Percentiles rank a stretch among this genome's conserved stretches.
Conservation (phyloP, 1,140 invertebrate genomes). For the Formica exsecta region DNA sequence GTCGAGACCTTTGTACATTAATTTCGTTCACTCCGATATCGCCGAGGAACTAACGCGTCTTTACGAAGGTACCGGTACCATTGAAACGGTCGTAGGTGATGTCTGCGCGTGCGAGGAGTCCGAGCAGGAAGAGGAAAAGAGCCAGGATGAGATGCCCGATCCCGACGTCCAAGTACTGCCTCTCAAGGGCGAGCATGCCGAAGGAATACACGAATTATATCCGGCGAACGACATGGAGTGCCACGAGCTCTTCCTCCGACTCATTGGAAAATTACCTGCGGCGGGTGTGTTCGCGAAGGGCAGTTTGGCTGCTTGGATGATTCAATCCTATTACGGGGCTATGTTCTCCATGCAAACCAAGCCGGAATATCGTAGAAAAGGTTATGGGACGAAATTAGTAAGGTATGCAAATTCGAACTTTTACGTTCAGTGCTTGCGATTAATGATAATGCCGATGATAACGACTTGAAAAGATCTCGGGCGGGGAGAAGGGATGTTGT, state of each 20-base stretch:
- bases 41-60: conserved; percentile 90
- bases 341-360: conserved; percentile 97
- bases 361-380: conserved; percentile 93
- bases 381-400: conserved; percentile 86
- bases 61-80: conserved; percentile 89
- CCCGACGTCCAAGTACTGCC: conserved; percentile 86
- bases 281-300: conserved; percentile 91
- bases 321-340: conserved; percentile 94
- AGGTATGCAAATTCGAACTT: conserved; percentile 74
- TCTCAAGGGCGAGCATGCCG: conserved; percentile 91
- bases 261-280: conserved; percentile 91
- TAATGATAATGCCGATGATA: not conserved
- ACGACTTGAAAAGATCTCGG: not conserved
- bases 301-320: conserved; percentile 93
- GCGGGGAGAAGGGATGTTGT: too few species aligned
- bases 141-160: conserved; percentile 46
- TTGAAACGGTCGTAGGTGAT: conserved; percentile 92
- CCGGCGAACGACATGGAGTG: conserved; percentile 94
- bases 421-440: not conserved
- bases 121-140: conserved; percentile 69
- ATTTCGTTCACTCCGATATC: conserved; percentile 93
- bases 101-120: conserved; percentile 90
- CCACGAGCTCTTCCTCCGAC: conserved; percentile 92
- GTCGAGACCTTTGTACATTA: conserved; percentile 92
- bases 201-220: conserved; percentile 93